phyloP scores from a whole-genome alignment of 1,140 invertebrate species.

The Ceratosolen fusciceps region DNA sequence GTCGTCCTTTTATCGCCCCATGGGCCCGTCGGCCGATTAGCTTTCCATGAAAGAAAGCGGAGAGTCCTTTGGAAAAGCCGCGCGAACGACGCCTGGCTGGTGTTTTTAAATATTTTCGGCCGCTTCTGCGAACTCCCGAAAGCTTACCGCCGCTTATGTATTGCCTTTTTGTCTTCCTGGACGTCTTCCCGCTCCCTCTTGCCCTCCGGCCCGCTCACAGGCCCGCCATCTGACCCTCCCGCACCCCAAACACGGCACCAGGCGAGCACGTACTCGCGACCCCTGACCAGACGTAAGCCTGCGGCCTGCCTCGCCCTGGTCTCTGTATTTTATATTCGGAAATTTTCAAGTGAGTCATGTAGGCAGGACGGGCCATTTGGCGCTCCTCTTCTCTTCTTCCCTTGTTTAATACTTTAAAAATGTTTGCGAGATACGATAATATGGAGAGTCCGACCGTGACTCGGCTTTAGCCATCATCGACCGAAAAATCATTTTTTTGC shows the following conservation, averaged over 20 bases:
- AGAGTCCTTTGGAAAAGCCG: slow-evolving; percentile 16
- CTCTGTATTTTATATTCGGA: slow-evolving; percentile 6
- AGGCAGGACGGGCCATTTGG: background rate
- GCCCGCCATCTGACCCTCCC: too few species aligned
- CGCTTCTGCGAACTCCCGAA: slow-evolving; percentile 9
- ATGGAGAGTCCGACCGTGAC: background rate
- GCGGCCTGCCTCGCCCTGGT: too few species aligned
- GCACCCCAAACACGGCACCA: too few species aligned
- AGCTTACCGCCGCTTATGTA: background rate
- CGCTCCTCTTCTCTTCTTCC: background rate
- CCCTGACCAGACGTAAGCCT: too few species aligned
- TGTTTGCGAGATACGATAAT: background rate
- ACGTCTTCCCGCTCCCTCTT: too few species aligned
- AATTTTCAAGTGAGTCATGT: slow-evolving; percentile 31
- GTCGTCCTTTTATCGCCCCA: slow-evolving; percentile 9
- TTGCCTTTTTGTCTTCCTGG: background rate
- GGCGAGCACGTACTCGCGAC: too few species aligned
- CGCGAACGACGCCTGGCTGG: background rate
- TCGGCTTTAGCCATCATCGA: too few species aligned
- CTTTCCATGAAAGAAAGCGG: slow-evolving; percentile 7
- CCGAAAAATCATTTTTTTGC: too few species aligned
- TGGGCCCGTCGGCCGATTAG: background rate
- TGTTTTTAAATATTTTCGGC: slow-evolving; percentile 21
- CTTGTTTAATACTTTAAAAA: slow-evolving; percentile 4
- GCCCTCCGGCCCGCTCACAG: too few species aligned